A percentile compares a stretch with the other conserved stretches of the same genome.
phyloP scores from a whole-genome alignment of 2,797 vertebrate species.

The Parauchenoglanis punctatus region DNA sequence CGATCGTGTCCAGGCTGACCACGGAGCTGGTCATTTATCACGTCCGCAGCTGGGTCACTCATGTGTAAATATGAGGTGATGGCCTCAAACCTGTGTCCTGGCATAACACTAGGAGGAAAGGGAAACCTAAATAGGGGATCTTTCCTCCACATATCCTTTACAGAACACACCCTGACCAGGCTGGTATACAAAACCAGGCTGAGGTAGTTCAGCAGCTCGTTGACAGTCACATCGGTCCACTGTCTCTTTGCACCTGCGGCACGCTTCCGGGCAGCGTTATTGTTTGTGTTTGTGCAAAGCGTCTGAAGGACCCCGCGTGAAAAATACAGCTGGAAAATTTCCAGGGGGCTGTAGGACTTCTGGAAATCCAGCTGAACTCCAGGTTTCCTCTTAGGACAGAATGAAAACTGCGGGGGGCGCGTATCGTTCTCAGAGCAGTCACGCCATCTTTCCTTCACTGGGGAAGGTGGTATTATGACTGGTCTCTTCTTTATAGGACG shows the following conservation, averaged over 20 bases:
- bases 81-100: background rate
- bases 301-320: background rate
- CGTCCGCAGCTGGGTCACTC: conserved; percentile 17
- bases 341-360: too few species aligned
- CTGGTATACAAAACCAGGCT: background rate
- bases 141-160: background rate
- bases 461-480: too few species aligned
- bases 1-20: background rate
- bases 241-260: background rate
- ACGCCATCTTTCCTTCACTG: too few species aligned
- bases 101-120: background rate
- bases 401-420: too few species aligned
- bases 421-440: too few species aligned
- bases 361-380: too few species aligned
- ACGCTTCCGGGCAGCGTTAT: background rate
- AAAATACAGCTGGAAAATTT: too few species aligned
- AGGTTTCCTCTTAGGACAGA: too few species aligned
- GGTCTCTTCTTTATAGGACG: too few species aligned
- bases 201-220: background rate
- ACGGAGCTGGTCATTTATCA: background rate
- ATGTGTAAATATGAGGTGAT: background rate
- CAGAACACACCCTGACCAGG: background rate
- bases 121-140: too few species aligned
- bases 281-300: conserved; percentile 10
- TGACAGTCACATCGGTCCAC: too few species aligned